These are phyloP conservation scores for Momotus momota DNA, from an alignment of 2,797 vertebrate genomes.

Conservation along the genomic window DNA sequence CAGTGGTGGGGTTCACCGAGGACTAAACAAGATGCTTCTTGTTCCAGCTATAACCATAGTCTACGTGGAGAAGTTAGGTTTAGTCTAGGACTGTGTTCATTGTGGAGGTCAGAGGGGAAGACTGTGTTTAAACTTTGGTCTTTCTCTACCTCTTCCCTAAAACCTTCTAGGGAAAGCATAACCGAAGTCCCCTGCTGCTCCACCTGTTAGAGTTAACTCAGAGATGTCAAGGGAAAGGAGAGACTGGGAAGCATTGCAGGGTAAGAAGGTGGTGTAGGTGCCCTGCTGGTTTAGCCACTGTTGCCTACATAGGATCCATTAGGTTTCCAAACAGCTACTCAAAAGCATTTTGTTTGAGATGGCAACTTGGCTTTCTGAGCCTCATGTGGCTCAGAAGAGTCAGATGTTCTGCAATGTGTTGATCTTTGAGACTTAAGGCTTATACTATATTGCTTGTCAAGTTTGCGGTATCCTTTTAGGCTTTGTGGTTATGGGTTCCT, in stretches of 20 bases:
- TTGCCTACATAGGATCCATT: background rate
- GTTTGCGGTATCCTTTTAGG: background rate
- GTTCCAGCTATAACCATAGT: rapidly evolving
- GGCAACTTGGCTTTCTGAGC: background rate
- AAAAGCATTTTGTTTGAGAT: background rate
- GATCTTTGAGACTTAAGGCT: background rate
- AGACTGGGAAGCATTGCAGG: background rate
- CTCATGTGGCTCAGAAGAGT: background rate
- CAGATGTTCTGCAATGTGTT: background rate
- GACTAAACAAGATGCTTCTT: background rate
- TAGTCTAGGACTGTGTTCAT: background rate
- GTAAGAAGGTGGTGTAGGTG: background rate
- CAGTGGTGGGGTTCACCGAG: background rate
- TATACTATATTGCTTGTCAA: background rate
- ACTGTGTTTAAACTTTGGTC: background rate
- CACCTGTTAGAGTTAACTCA: background rate
- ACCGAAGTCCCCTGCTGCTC: background rate
- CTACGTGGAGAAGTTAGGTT: background rate
- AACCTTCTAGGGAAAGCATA: background rate
- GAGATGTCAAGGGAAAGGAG: background rate
- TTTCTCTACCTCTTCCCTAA: background rate
- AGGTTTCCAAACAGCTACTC: background rate
- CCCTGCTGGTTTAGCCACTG: background rate
- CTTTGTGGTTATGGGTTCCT: background rate
- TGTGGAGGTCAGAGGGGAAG: background rate